These are phyloP conservation scores for Heliothis peltigera DNA, from an alignment of 2,888 invertebrate genomes.

Conservation along the genomic window DNA sequence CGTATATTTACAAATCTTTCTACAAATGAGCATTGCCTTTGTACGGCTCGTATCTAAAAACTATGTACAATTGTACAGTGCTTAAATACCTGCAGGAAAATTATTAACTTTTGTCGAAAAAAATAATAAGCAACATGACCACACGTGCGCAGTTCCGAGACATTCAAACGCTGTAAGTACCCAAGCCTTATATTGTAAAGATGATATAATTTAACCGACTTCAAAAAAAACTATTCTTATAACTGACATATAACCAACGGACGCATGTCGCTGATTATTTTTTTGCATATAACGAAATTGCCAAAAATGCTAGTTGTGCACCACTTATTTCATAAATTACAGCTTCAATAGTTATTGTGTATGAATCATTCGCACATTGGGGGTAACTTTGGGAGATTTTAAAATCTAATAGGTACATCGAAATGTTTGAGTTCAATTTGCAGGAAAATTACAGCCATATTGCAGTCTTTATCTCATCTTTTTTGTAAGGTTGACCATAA, in stretches of 20 bases:
- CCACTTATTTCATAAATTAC: slow-evolving; percentile 59
- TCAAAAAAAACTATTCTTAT: slow-evolving; percentile 54
- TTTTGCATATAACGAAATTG: slow-evolving; percentile 10
- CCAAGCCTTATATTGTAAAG: slow-evolving; percentile 35
- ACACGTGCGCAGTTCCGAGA: slow-evolving; percentile 2
- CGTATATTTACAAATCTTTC: too few relatives aligned
- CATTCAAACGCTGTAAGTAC: slow-evolving; percentile 32
- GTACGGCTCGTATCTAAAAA: neutral
- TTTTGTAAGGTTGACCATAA: slow-evolving; percentile 51
- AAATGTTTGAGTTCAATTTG: slow-evolving; percentile 56
- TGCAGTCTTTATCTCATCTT: slow-evolving; percentile 60
- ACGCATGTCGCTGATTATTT: slow-evolving; percentile 35
- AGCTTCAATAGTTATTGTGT: slow-evolving; percentile 36
- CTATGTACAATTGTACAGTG: slow-evolving; percentile 1
- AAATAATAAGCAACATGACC: slow-evolving; percentile 32
- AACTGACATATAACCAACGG: slow-evolving; percentile 11
- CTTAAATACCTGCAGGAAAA: slow-evolving; percentile 36
- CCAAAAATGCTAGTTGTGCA: slow-evolving; percentile 27
- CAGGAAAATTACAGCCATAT: slow-evolving; percentile 64
- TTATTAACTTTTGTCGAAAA: slow-evolving; percentile 1
- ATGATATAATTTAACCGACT: slow-evolving; percentile 50
- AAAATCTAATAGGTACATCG: slow-evolving; percentile 55
- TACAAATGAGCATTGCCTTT: too few relatives aligned
- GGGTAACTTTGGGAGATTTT: slow-evolving; percentile 53
- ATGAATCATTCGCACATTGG: slow-evolving; percentile 48